Evolutionary conservation across 1,140 invertebrate species (phyloP).

Genomic region (Brachionus angularis): DNA sequence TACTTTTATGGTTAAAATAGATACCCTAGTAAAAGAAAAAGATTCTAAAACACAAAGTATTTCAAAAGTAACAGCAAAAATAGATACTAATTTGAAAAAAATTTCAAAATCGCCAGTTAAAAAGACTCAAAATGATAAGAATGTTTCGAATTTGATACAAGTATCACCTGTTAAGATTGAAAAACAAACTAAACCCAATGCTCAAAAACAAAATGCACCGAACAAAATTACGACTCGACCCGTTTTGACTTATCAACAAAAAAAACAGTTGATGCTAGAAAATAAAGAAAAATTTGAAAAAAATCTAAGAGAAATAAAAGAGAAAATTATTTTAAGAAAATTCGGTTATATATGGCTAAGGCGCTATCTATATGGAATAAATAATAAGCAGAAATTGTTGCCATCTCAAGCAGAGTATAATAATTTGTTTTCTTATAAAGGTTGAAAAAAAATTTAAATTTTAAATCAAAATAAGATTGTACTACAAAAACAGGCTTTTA

Average conservation of each 20-base stretch:
- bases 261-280: slow-evolving; percentile 5
- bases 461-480: background rate
- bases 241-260: slow-evolving; percentile 22
- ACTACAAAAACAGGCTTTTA: background rate
- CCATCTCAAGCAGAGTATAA: slow-evolving; percentile 29
- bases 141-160: background rate
- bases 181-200: background rate
- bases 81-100: background rate
- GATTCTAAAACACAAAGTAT: background rate
- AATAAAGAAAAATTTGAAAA: background rate
- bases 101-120: background rate
- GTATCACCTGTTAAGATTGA: background rate
- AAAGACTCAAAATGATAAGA: background rate
- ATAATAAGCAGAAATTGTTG: background rate
- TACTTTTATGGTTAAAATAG: background rate
- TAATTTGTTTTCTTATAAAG: background rate
- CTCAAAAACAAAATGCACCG: background rate
- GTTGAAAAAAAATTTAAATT: background rate
- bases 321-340: slow-evolving; percentile 14
- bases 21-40: background rate
- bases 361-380: background rate
- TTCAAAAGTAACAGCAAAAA: too few species aligned
- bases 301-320: background rate
- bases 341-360: slow-evolving; percentile 32
- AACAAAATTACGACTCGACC: background rate